A percentile compares a stretch with the other conserved stretches of the same genome.
These are phyloP conservation scores for Lycocerus yunnanus DNA, from an alignment of 2,888 invertebrate genomes.

Conservation along the genomic window DNA sequence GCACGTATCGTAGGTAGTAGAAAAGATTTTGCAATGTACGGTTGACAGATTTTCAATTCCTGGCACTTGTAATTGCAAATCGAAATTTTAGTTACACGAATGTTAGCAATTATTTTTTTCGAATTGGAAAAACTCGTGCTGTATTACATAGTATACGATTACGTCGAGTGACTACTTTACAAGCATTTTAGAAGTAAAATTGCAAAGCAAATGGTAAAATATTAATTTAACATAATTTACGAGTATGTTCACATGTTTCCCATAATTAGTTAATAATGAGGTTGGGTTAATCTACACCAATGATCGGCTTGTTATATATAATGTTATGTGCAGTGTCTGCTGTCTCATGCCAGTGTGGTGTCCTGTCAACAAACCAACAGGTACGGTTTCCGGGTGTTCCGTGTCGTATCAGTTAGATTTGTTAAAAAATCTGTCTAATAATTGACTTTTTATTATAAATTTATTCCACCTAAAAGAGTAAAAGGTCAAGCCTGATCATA, in stretches of 20 bases:
- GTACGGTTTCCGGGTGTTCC: conserved; percentile 32
- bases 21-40: no score
- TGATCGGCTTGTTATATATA: conserved; percentile 51
- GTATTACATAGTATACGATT: neutral
- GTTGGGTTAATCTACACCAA: conserved; percentile 50
- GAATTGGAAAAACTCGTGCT: neutral
- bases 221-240: conserved; percentile 16
- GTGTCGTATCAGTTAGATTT: neutral
- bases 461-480: neutral
- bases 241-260: conserved; percentile 14
- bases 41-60: no score
- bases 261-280: conserved; percentile 52
- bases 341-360: conserved; percentile 26
- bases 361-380: conserved; percentile 41
- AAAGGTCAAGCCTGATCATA: neutral
- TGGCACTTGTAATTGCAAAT: no score
- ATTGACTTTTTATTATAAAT: neutral
- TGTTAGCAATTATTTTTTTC: neutral
- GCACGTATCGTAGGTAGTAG: no score
- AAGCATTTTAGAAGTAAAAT: neutral
- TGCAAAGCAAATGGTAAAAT: neutral
- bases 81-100: no score
- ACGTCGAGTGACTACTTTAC: neutral
- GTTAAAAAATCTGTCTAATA: conserved; percentile 1
- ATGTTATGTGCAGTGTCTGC: conserved; percentile 41